Conservation (phyloP, 92 coral and sea anemone species). For the Bergia puertoricense region DNA sequence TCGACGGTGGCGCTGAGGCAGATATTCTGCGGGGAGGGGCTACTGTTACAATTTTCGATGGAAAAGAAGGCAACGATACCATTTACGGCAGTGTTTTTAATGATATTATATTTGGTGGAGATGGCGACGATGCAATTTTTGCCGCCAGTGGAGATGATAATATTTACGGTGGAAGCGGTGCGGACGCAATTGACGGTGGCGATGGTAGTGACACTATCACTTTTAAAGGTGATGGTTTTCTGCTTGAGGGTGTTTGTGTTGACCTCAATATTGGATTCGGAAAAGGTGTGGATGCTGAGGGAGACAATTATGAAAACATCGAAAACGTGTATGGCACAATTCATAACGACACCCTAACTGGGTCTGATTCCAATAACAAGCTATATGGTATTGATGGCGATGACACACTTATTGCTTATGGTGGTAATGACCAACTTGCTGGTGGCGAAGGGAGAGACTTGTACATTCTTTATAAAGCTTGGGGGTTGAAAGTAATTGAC, state of each 20-base stretch:
- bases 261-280: slow-evolving; percentile 55
- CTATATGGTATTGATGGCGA: slow-evolving; percentile 49
- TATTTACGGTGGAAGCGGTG: slow-evolving; percentile 36
- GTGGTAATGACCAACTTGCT: slow-evolving; percentile 55
- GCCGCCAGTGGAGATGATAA: too few species aligned
- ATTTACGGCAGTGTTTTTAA: too few species aligned
- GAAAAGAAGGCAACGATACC: too few species aligned
- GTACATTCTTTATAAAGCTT: slow-evolving; percentile 47
- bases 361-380: slow-evolving; percentile 54
- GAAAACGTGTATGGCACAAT: slow-evolving; percentile 65
- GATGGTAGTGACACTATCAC: slow-evolving; percentile 50
- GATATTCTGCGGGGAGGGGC: too few species aligned
- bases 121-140: too few species aligned
- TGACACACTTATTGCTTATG: slow-evolving; percentile 40
- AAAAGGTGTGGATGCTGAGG: slow-evolving; percentile 63
- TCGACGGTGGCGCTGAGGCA: too few species aligned
- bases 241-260: slow-evolving; percentile 28
- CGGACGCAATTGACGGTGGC: slow-evolving; percentile 50
- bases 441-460: slow-evolving; percentile 63
- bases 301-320: slow-evolving; percentile 46
- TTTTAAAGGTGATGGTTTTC: slow-evolving; percentile 59
- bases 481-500: slow-evolving; percentile 56
- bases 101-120: too few species aligned
- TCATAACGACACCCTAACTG: slow-evolving; percentile 50
- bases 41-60: too few species aligned